phyloP scores from a whole-genome alignment of 2,113 vertebrate species.

The Tonatia bakeri region DNA sequence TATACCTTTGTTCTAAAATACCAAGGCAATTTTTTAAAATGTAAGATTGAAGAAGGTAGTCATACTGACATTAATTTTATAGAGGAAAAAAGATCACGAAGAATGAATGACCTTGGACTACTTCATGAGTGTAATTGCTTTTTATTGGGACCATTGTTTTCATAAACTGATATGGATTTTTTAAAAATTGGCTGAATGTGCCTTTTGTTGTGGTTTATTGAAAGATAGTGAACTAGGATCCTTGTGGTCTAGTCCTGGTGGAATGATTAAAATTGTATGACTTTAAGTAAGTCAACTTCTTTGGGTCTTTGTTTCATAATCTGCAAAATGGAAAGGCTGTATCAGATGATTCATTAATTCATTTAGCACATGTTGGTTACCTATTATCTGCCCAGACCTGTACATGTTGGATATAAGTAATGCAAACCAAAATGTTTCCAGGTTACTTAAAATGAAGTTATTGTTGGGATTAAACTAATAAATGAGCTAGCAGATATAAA shows the following conservation, averaged over 20 bases:
- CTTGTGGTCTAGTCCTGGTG: background rate
- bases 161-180: background rate
- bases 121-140: background rate
- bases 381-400: background rate
- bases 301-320: background rate
- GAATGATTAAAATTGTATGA: background rate
- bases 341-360: background rate
- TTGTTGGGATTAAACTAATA: background rate
- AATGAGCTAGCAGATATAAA: background rate
- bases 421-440: background rate
- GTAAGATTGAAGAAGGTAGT: background rate
- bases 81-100: background rate
- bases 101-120: background rate
- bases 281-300: background rate
- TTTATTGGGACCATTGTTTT: background rate
- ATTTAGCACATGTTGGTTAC: background rate
- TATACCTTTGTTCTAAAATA: background rate
- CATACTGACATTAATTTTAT: slow-evolving; percentile 1
- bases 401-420: background rate
- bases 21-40: background rate
- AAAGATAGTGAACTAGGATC: background rate
- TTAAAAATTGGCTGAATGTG: background rate
- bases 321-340: background rate
- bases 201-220: background rate
- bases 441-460: background rate